phyloP scores from a whole-genome alignment of 1,140 invertebrate species.

The Chironomus striatipennis region DNA sequence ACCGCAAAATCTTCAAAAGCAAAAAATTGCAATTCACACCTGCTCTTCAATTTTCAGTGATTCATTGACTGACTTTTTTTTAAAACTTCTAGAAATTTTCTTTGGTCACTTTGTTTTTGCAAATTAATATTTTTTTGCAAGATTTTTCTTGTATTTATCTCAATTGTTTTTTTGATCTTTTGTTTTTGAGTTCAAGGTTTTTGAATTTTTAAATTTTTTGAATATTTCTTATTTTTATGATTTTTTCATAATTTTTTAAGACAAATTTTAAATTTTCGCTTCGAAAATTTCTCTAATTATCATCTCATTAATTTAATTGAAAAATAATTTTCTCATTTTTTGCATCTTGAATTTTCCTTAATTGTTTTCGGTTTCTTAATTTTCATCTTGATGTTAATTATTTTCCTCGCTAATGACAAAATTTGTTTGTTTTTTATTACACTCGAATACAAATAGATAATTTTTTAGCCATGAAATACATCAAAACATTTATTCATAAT shows the following conservation, averaged over 20 bases:
- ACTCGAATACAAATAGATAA: constrained; percentile 1
- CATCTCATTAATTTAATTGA: background rate
- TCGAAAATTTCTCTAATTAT: too few species aligned
- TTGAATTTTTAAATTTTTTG: background rate
- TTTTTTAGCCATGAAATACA: constrained; percentile 9
- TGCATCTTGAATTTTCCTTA: background rate
- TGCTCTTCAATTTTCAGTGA: background rate
- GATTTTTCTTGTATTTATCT: too few species aligned
- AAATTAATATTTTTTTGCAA: background rate
- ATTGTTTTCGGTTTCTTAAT: background rate
- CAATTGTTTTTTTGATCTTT: too few species aligned
- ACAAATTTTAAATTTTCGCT: too few species aligned
- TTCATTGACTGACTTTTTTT: background rate
- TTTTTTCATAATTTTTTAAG: too few species aligned
- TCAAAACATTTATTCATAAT: background rate
- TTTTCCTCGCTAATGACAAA: background rate
- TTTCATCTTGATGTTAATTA: background rate
- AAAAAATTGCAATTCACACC: background rate
- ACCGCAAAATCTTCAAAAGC: background rate
- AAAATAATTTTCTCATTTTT: background rate
- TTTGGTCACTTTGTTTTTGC: background rate
- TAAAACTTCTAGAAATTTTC: constrained; percentile 5
- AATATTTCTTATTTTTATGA: background rate
- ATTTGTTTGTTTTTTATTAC: constrained; percentile 9
- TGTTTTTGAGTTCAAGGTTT: too few species aligned